Evolutionary conservation across 2,113 vertebrate genomes (phyloP).

Genomic region (Ondatra zibethicus): DNA sequence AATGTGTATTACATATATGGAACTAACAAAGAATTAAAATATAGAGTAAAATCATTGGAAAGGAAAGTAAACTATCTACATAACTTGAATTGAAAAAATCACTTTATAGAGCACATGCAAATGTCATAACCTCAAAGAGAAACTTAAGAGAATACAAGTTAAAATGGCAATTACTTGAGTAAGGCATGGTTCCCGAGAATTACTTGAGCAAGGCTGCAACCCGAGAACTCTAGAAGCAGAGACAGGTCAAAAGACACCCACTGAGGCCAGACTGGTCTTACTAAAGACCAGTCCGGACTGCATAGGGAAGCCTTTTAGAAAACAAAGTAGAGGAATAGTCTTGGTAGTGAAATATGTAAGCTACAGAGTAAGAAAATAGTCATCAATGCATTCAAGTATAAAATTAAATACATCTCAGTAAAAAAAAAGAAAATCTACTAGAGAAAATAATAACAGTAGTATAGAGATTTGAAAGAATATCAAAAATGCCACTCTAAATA

Average conservation of each 20-base stretch:
- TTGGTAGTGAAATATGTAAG: background rate
- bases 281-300: background rate
- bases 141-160: background rate
- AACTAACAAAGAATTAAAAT: background rate
- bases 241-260: background rate
- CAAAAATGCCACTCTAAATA: background rate
- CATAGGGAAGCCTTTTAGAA: background rate
- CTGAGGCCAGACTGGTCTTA: background rate
- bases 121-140: background rate
- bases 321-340: background rate
- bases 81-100: background rate
- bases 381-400: background rate
- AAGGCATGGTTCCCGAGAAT: background rate
- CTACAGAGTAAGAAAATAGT: background rate
- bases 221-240: background rate
- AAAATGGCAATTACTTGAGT: background rate
- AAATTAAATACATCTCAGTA: background rate
- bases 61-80: background rate
- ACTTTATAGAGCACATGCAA: background rate
- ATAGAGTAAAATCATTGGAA: background rate
- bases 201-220: background rate
- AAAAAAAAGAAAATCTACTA: background rate
- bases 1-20: background rate
- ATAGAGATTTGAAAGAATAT: background rate
- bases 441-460: background rate